phyloP scores from a whole-genome alignment of 2,888 invertebrate species.

The Ligdia adustata region DNA sequence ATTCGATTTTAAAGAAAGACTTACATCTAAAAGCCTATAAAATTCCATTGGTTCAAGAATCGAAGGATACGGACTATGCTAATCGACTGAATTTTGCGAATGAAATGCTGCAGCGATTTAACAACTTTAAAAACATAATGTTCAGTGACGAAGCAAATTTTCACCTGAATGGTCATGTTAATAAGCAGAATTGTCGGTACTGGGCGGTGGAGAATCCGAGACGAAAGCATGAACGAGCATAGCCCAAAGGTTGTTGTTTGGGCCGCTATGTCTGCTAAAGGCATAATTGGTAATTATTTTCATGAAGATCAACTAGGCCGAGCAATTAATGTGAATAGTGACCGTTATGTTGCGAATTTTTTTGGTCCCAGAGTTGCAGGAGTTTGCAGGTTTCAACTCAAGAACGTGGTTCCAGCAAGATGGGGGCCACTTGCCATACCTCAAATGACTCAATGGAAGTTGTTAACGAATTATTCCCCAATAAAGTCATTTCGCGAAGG shows the following conservation, averaged over 20 bases:
- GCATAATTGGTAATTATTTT: conserved; percentile 6
- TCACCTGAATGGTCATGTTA: conserved; percentile 29
- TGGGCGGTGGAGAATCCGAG: conserved; percentile 29
- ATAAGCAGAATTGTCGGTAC: conserved; percentile 22
- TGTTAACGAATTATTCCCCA: conserved; percentile 29
- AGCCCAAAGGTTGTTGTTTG: conserved; percentile 23
- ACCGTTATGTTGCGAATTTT: conserved; percentile 36
- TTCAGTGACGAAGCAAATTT: conserved; percentile 30
- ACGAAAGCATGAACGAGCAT: conserved; percentile 29
- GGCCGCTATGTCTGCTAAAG: conserved; percentile 1
- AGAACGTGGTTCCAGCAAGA: conserved; percentile 37
- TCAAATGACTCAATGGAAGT: conserved; percentile 26
- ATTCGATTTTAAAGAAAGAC: conserved; percentile 28
- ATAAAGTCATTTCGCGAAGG: too few species aligned
- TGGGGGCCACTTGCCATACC: too few species aligned
- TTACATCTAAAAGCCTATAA: conserved; percentile 28
- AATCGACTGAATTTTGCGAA: conserved; percentile 27
- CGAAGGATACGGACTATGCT: conserved; percentile 21
- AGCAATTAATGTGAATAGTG: conserved; percentile 34
- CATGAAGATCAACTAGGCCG: conserved; percentile 20
- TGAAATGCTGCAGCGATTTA: conserved; percentile 16
- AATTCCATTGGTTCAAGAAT: conserved; percentile 30
- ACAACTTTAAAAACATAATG: conserved; percentile 18
- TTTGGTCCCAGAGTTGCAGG: conserved; percentile 31
- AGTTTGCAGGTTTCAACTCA: conserved; percentile 29